Evolutionary conservation across 2,797 vertebrate genomes (phyloP).

Genomic region (Xenentodon cancila): DNA sequence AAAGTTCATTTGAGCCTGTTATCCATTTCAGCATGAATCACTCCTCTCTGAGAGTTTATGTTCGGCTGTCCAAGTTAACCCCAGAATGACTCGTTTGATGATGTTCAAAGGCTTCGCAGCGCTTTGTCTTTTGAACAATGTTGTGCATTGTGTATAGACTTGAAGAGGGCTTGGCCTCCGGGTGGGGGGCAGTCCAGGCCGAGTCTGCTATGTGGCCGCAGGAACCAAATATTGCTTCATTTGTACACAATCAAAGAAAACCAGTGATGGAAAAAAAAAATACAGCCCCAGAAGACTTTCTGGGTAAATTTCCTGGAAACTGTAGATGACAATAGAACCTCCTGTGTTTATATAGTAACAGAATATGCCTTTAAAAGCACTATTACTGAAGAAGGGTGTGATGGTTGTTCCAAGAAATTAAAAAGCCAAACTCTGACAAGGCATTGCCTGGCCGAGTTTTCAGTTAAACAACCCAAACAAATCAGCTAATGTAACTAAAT

Average conservation of each 20-base stretch:
- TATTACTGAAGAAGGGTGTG: conserved; percentile 47
- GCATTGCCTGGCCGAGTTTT: conserved; percentile 18
- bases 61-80: conserved; percentile 46
- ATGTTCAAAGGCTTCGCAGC: conserved; percentile 60
- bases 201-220: conserved; percentile 71
- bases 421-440: conserved; percentile 38
- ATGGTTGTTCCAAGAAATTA: conserved; percentile 55
- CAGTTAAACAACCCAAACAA: conserved; percentile 37
- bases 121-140: conserved; percentile 71
- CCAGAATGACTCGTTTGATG: conserved; percentile 47
- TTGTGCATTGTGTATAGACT: conserved; percentile 74
- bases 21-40: conserved; percentile 42
- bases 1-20: conserved; percentile 50
- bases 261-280: conserved; percentile 73
- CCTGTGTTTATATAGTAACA: conserved; percentile 74
- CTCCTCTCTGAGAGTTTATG: conserved; percentile 39
- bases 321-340: conserved; percentile 76
- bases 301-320: conserved; percentile 80
- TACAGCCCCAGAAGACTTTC: conserved; percentile 54
- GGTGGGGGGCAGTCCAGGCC: conserved; percentile 24
- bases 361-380: conserved; percentile 66
- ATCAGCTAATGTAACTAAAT: conserved; percentile 40
- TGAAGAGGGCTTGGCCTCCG: conserved; percentile 44
- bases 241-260: conserved; percentile 81
- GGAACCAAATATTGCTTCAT: conserved; percentile 82